Conservation (phyloP, 2,888 invertebrate genomes). For the Chaitophorus viminalis region DNA sequence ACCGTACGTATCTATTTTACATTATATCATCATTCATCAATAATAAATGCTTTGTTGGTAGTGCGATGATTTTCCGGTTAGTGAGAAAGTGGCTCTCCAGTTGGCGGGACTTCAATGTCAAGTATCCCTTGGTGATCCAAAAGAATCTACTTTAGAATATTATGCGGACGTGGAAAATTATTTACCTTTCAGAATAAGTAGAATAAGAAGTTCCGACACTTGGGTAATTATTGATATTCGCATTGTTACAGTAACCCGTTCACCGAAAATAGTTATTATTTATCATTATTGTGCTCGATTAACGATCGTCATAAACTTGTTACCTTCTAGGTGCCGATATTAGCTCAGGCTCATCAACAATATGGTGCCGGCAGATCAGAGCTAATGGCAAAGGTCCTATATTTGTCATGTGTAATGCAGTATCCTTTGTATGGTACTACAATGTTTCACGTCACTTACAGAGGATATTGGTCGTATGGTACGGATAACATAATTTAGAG, state of each 20-base stretch:
- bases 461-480: conserved; percentile 94
- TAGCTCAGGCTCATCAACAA: conserved; percentile 88
- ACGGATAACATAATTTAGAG: conserved; percentile 65
- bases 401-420: conserved; percentile 95
- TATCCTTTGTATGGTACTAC: conserved; percentile 92
- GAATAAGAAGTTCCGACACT: conserved; percentile 81
- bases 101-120: conserved; percentile 94
- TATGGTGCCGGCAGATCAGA: conserved; percentile 93
- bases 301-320: neutral
- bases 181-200: conserved; percentile 83
- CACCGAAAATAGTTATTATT: too few species aligned
- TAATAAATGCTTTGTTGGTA: conserved; percentile 67
- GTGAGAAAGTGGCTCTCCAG: conserved; percentile 93
- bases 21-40: too few species aligned
- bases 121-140: conserved; percentile 89
- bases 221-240: conserved; percentile 74
- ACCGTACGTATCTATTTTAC: too few species aligned
- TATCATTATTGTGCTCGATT: too few species aligned
- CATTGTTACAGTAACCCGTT: neutral
- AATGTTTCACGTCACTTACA: conserved; percentile 87
- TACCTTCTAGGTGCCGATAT: conserved; percentile 75
- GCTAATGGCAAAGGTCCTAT: conserved; percentile 90
- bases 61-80: conserved; percentile 94
- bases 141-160: conserved; percentile 81
- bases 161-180: conserved; percentile 92